Conservation (phyloP, 2,113 vertebrate genomes). For the Nothoprocta perdicaria region DNA sequence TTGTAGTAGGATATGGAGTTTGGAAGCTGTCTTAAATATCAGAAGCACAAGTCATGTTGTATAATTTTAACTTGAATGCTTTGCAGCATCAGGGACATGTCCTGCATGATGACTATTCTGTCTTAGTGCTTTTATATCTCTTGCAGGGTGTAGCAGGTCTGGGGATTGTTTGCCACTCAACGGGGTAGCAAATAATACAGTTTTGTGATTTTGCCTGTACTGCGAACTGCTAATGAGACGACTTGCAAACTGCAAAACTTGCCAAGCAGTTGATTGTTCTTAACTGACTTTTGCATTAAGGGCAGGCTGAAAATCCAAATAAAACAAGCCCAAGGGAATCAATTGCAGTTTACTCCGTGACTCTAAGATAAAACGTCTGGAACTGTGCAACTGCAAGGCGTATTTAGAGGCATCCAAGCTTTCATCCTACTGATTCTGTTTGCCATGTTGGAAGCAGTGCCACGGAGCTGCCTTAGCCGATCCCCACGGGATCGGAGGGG, state of each 20-base stretch:
- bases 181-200: not conserved
- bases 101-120: too few species aligned
- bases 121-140: not conserved
- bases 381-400: not conserved
- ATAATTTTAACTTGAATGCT: not conserved
- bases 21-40: not conserved
- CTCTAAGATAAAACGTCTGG: not conserved
- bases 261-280: not conserved
- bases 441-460: not conserved
- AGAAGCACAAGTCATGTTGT: not conserved
- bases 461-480: not conserved
- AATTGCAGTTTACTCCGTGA: not conserved
- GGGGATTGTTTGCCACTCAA: not conserved
- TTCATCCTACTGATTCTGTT: not conserved
- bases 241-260: not conserved
- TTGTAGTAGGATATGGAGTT: fast-evolving
- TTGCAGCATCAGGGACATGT: not conserved
- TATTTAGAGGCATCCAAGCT: not conserved
- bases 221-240: not conserved
- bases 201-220: not conserved
- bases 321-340: not conserved
- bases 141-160: not conserved
- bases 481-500: not conserved
- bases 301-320: not conserved
- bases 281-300: not conserved